These are phyloP conservation scores for Theretra japonica DNA, from an alignment of 2,888 invertebrate species.

Conservation along the genomic window DNA sequence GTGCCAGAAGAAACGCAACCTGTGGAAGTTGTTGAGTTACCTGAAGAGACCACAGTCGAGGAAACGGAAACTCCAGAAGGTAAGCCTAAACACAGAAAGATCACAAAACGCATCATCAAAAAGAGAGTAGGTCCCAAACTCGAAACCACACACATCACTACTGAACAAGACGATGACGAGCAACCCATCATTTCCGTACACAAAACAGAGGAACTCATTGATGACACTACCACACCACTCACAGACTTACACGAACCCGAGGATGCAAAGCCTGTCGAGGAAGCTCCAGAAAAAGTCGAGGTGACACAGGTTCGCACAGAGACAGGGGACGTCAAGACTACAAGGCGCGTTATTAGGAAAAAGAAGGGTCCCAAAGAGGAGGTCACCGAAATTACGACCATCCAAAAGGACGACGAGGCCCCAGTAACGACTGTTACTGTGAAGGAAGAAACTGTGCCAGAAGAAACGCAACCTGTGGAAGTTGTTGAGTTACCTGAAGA, in stretches of 20 bases:
- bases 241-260: not conserved
- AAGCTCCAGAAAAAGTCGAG: constrained; percentile 54
- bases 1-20: constrained; percentile 37
- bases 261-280: constrained; percentile 38
- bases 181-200: constrained; percentile 44
- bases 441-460: too few relatives aligned
- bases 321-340: constrained; percentile 42
- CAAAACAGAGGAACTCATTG: constrained; percentile 38
- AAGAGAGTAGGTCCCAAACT: constrained; percentile 47
- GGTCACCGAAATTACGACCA: constrained; percentile 45
- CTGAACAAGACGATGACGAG: constrained; percentile 33
- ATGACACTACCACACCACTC: constrained; percentile 30
- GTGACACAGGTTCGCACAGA: constrained; percentile 33
- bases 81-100: constrained; percentile 49
- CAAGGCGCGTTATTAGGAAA: constrained; percentile 49
- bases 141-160: constrained; percentile 50
- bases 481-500: not conserved
- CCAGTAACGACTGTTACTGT: constrained; percentile 41
- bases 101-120: constrained; percentile 38
- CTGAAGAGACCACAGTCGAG: constrained; percentile 43
- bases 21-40: constrained; percentile 48
- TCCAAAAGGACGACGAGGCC: constrained; percentile 38
- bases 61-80: constrained; percentile 48
- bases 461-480: not conserved
- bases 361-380: constrained; percentile 41